phyloP scores from a whole-genome alignment of 2,113 vertebrate species.

The zebrafish (Danio rerio) region GRCz12tu NC_133190.1:36157501-36158000 shows the following conservation, averaged over 20 bases:
- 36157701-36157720: slow-evolving; percentile 1
- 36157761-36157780: not conserved
- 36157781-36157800: not conserved
- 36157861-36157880: too few species aligned
- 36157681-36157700: not conserved
- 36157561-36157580: slow-evolving; percentile 47
- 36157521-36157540: slow-evolving; percentile 47
- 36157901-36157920: too few species aligned
- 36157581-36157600: slow-evolving; percentile 24
- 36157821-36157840: not conserved
- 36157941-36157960: too few species aligned
- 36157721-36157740: slow-evolving; percentile 43
- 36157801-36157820: not conserved
- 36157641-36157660: slow-evolving; percentile 34
- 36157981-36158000: too few species aligned
- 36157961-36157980: too few species aligned
- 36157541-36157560: slow-evolving; percentile 44
- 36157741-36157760: slow-evolving; percentile 19
- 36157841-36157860: not conserved
- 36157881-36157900: too few species aligned
- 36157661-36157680: slow-evolving; percentile 12
- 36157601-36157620: slow-evolving; percentile 31
- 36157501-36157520: slow-evolving; percentile 47
- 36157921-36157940: too few species aligned
- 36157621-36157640: slow-evolving; percentile 39